phyloP scores from a whole-genome alignment of 2,888 invertebrate species.

The Eumacrocentrus americanus region DNA sequence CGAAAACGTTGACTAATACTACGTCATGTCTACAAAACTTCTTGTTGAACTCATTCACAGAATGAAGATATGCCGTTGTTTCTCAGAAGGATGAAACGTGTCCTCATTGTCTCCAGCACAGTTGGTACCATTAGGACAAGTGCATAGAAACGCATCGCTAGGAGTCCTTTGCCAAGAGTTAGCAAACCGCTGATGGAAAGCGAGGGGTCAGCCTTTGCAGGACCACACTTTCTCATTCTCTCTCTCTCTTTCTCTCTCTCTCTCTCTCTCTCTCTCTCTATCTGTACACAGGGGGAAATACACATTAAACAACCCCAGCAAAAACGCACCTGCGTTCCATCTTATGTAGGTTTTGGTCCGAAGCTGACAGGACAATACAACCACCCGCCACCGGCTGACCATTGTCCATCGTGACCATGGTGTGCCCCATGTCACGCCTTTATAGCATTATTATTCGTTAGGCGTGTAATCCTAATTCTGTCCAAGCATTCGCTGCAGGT shows the following conservation, averaged over 20 bases:
- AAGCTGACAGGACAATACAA: slow-evolving; percentile 50
- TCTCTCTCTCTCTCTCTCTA: not conserved
- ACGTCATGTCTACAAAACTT: not conserved
- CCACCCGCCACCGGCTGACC: slow-evolving; percentile 53
- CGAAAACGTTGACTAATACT: not conserved
- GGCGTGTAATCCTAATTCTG: slow-evolving; percentile 51
- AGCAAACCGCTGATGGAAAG: not conserved
- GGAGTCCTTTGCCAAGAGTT: not conserved
- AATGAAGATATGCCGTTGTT: not conserved
- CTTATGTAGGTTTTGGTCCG: slow-evolving; percentile 35
- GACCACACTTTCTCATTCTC: not conserved
- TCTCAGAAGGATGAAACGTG: not conserved
- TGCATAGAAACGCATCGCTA: slow-evolving; percentile 7
- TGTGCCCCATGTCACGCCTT: slow-evolving; percentile 42
- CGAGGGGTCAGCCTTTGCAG: not conserved
- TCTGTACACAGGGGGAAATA: not conserved
- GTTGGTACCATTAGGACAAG: slow-evolving; percentile 1
- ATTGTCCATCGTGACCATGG: slow-evolving; percentile 45
- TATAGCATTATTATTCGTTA: slow-evolving; percentile 47
- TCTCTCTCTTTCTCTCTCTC: not conserved
- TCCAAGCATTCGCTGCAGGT: slow-evolving; percentile 42
- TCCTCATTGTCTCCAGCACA: not conserved
- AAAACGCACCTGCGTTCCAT: slow-evolving; percentile 24
- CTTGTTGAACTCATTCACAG: not conserved
- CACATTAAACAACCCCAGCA: slow-evolving; percentile 10